phyloP scores from a whole-genome alignment of 2,888 invertebrate species.

The Hoplodrina ambigua region DNA sequence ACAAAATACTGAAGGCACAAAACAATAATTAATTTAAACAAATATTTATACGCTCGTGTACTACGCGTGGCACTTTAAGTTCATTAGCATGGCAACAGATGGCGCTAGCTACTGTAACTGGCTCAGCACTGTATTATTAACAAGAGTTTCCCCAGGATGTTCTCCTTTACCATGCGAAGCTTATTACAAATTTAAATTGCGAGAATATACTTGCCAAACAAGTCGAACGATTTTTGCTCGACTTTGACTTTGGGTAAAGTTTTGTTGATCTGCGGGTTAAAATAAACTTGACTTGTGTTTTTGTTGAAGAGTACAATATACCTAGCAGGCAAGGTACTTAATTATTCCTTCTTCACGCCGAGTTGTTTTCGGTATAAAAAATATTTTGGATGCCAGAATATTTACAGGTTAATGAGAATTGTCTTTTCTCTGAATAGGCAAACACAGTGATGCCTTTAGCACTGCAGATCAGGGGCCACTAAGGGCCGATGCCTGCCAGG shows the following conservation, averaged over 20 bases:
- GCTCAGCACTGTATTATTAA: constrained; percentile 41
- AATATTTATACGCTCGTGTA: constrained; percentile 12
- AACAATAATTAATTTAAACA: constrained; percentile 29
- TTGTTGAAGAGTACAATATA: background rate
- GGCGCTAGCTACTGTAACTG: constrained; percentile 38
- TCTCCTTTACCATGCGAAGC: constrained; percentile 41
- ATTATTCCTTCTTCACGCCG: too few species aligned
- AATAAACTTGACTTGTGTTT: constrained; percentile 1
- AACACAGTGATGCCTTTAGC: too few species aligned
- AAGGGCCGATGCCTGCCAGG: too few species aligned
- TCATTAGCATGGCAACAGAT: constrained; percentile 49
- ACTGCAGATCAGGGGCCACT: too few species aligned
- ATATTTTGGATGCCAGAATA: too few species aligned
- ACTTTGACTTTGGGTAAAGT: constrained; percentile 28
- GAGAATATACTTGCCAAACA: constrained; percentile 45
- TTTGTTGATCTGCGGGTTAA: constrained; percentile 28
- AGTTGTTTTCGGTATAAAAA: too few species aligned
- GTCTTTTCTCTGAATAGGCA: too few species aligned
- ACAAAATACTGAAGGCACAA: background rate
- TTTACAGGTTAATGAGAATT: too few species aligned
- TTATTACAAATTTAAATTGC: constrained; percentile 61
- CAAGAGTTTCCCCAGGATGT: constrained; percentile 35
- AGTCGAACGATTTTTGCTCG: constrained; percentile 38
- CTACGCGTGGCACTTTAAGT: constrained; percentile 26
- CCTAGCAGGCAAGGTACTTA: background rate